A percentile compares a stretch with the other conserved stretches of the same genome.
Evolutionary conservation across 2,113 vertebrate genomes (phyloP).

Genomic region (Poicephalus gulielmi): DNA sequence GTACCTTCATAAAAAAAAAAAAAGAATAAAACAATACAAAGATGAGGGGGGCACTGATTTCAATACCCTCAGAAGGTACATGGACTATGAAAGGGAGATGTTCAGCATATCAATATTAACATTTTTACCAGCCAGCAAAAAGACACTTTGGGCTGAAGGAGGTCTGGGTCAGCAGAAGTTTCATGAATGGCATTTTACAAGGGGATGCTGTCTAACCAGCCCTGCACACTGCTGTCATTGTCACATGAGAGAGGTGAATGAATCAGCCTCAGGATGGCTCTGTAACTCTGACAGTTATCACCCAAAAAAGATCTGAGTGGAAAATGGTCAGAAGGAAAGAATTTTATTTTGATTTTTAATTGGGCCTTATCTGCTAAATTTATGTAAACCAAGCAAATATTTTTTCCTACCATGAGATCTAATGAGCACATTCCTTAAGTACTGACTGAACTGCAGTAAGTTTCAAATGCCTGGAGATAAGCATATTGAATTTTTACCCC

Average conservation of each 20-base stretch:
- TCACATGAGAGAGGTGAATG: neutral
- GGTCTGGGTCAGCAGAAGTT: neutral
- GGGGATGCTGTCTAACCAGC: neutral
- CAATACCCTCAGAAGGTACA: neutral
- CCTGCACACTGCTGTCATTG: neutral
- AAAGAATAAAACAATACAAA: neutral
- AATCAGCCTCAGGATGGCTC: neutral
- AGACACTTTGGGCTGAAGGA: neutral
- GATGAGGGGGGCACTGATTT: neutral
- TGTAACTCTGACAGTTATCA: neutral
- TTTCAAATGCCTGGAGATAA: neutral
- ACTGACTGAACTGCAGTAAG: neutral
- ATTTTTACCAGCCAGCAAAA: neutral
- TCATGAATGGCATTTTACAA: neutral
- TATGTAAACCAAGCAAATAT: neutral
- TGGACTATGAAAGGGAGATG: neutral
- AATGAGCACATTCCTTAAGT: neutral
- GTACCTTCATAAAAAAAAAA: neutral
- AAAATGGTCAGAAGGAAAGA: neutral
- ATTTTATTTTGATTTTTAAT: neutral
- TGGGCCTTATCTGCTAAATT: neutral
- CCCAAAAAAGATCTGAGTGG: neutral
- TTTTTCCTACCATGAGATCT: neutral
- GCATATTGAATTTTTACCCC: neutral
- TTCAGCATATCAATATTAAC: neutral